Conservation (phyloP, 2,113 vertebrate genomes). For the Labeo rohita region DNA sequence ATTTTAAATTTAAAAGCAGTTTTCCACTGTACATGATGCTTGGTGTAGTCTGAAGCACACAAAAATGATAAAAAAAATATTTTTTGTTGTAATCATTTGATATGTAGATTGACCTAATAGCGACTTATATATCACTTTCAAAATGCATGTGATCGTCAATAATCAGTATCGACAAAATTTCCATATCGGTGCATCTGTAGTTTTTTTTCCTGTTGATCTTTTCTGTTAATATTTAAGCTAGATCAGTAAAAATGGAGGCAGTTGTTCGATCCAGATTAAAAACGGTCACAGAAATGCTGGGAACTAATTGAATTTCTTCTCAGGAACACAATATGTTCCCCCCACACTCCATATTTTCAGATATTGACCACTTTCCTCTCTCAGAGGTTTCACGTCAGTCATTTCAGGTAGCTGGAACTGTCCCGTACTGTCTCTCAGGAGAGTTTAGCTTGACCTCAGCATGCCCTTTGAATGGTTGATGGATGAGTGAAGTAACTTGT, state of each 20-base stretch:
- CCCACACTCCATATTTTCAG: not conserved
- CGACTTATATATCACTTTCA: too few relatives aligned
- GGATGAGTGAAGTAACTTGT: not conserved
- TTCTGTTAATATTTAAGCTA: not conserved
- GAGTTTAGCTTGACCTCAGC: slow-evolving; percentile 60
- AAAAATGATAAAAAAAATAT: not conserved
- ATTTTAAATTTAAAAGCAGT: too few relatives aligned
- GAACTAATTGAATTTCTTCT: slow-evolving; percentile 2
- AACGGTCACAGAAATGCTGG: not conserved
- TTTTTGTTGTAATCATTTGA: not conserved
- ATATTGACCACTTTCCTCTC: not conserved
- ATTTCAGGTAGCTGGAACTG: not conserved
- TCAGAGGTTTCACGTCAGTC: not conserved
- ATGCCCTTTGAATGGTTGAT: slow-evolving; percentile 35
- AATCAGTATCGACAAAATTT: too few relatives aligned
- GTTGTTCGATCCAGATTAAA: not conserved
- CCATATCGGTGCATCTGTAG: too few relatives aligned
- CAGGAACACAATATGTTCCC: not conserved
- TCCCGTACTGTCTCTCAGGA: not conserved
- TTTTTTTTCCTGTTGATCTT: not conserved
- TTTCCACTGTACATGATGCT: too few relatives aligned
- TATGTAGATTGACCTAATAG: too few relatives aligned
- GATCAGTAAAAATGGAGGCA: not conserved
- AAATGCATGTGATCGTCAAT: too few relatives aligned
- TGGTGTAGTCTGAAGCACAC: too few relatives aligned